Evolutionary conservation across 1,140 invertebrate genomes (phyloP).

Genomic region (Adelges cooleyi): DNA sequence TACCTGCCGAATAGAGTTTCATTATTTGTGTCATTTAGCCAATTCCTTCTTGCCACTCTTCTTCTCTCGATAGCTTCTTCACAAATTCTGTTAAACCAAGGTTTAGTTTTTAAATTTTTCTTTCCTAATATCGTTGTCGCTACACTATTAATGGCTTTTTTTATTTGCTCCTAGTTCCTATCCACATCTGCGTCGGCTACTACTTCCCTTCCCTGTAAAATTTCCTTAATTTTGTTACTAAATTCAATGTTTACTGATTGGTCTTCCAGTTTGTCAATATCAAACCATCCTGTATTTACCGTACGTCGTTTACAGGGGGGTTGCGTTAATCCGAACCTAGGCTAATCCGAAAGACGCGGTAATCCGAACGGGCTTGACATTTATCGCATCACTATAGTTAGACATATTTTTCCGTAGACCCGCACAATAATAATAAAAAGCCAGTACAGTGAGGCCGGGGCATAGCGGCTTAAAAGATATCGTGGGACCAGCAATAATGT

Average conservation of each 20-base stretch:
- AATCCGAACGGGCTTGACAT: no score
- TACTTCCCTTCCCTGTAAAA: background rate
- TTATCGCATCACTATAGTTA: no score
- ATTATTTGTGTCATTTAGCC: background rate
- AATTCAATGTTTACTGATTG: background rate
- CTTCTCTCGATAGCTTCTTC: background rate
- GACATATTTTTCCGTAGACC: no score
- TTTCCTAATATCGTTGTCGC: background rate
- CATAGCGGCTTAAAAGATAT: no score
- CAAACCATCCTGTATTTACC: background rate
- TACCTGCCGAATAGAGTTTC: background rate
- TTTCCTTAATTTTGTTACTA: background rate
- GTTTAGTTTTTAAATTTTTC: background rate
- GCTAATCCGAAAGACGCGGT: no score
- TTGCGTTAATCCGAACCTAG: no score
- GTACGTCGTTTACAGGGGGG: no score
- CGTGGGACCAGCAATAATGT: no score
- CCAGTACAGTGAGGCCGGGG: no score
- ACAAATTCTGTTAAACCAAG: background rate
- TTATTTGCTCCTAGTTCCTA: background rate
- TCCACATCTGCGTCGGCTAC: background rate
- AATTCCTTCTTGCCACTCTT: background rate
- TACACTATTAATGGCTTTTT: background rate
- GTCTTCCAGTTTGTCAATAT: background rate
- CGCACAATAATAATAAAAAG: no score